Conservation (phyloP, 2,797 vertebrate genomes). For the Hafferia zeledoni region DNA sequence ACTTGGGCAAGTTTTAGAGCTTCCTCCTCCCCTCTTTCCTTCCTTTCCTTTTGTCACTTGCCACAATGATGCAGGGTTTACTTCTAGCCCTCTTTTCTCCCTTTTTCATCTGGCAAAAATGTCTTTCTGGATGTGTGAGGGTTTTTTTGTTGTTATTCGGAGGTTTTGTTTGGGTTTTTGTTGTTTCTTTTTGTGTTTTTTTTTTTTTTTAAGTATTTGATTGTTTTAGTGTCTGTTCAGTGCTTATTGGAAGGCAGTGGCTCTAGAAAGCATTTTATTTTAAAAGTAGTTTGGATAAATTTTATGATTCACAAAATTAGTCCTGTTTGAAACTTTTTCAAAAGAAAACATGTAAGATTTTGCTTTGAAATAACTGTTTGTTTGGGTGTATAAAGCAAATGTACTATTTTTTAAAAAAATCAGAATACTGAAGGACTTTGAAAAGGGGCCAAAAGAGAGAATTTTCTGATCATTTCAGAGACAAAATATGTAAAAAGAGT, state of each 20-base stretch:
- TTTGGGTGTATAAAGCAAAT: neutral
- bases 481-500: neutral
- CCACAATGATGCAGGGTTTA: neutral
- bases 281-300: neutral
- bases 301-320: neutral
- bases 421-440: neutral
- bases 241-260: neutral
- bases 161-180: neutral
- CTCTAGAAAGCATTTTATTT: neutral
- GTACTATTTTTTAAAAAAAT: neutral
- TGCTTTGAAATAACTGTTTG: neutral
- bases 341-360: neutral
- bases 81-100: neutral
- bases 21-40: neutral
- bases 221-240: neutral
- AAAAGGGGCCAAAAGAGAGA: neutral
- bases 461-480: neutral
- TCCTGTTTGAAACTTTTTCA: neutral
- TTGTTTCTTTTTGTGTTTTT: neutral
- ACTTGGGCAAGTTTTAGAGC: neutral
- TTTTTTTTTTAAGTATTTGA: neutral
- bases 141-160: neutral
- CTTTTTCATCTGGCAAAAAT: neutral
- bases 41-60: neutral
- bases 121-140: neutral